A percentile compares a stretch with the other conserved stretches of the same genome.
Evolutionary conservation across 2,888 invertebrate genomes (phyloP).

Genomic region (Lepidocyrtinus sp.): DNA sequence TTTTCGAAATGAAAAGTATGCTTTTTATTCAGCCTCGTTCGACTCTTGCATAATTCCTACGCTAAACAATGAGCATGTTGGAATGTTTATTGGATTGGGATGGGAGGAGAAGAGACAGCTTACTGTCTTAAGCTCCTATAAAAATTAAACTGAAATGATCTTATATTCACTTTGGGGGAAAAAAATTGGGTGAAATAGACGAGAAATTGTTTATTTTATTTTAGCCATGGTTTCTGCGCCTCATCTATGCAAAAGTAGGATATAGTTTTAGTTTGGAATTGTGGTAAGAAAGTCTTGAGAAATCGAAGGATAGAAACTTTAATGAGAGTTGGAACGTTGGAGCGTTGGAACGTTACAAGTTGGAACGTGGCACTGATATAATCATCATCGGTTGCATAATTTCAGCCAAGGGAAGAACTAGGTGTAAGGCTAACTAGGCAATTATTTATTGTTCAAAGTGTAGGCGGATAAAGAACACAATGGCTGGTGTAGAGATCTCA

Average conservation of each 20-base stretch:
- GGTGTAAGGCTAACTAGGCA: slow-evolving; percentile 2
- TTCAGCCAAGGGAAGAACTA: not conserved
- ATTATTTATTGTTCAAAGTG: slow-evolving; percentile 49
- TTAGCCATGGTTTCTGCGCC: not conserved
- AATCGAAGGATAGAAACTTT: too few species aligned
- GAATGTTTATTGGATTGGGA: slow-evolving; percentile 53
- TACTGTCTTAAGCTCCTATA: too few species aligned
- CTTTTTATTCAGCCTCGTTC: not conserved
- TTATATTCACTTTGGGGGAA: not conserved
- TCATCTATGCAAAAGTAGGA: too few species aligned
- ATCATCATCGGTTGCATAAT: slow-evolving; percentile 25
- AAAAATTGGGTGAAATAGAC: slow-evolving; percentile 2
- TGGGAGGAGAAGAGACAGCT: slow-evolving; percentile 27
- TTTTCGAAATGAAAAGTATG: not conserved
- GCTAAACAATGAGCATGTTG: slow-evolving; percentile 32
- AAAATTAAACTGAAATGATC: too few species aligned
- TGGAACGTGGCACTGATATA: not conserved
- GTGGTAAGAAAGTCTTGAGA: too few species aligned
- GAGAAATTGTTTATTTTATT: slow-evolving; percentile 16
- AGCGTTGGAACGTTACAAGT: too few species aligned
- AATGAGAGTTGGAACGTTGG: too few species aligned
- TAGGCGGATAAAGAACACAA: slow-evolving; percentile 28
- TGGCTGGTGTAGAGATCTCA: not conserved
- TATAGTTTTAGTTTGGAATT: too few species aligned
- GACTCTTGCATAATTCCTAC: not conserved